These are phyloP conservation scores for Eilema caniola DNA, from an alignment of 2,888 invertebrate genomes.

Conservation along the genomic window DNA sequence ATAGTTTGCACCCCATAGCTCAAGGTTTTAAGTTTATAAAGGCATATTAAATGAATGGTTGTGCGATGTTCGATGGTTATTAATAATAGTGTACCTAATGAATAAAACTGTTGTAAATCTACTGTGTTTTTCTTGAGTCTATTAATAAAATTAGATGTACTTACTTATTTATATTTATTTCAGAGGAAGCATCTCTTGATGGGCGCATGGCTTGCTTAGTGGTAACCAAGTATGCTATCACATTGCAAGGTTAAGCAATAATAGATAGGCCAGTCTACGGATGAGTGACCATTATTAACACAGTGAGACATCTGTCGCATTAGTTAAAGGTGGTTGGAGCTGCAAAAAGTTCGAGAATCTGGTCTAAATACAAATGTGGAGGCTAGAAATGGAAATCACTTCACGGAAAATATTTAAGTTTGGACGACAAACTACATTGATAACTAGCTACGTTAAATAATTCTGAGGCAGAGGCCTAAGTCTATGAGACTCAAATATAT, in stretches of 20 bases:
- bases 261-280: background rate
- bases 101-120: slow-evolving; percentile 3
- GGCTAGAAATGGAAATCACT: too few relatives aligned
- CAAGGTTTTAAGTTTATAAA: slow-evolving; percentile 66
- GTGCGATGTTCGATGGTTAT: slow-evolving; percentile 34
- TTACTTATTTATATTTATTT: background rate
- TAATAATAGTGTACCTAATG: slow-evolving; percentile 35
- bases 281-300: background rate
- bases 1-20: slow-evolving; percentile 85
- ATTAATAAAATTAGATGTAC: background rate
- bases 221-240: background rate
- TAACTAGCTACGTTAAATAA: too few relatives aligned
- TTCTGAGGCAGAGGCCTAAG: too few relatives aligned
- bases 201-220: background rate
- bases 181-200: background rate
- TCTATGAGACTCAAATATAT: too few relatives aligned
- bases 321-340: too few relatives aligned
- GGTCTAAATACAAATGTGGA: too few relatives aligned
- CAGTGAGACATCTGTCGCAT: background rate
- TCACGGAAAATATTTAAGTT: too few relatives aligned
- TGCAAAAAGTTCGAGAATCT: too few relatives aligned
- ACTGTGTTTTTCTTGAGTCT: background rate
- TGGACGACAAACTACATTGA: too few relatives aligned
- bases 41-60: slow-evolving; percentile 51
- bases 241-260: background rate